Base-by-base conservation (phyloP, 2,888 invertebrate genomes). In the Lypha dubia region DNA sequence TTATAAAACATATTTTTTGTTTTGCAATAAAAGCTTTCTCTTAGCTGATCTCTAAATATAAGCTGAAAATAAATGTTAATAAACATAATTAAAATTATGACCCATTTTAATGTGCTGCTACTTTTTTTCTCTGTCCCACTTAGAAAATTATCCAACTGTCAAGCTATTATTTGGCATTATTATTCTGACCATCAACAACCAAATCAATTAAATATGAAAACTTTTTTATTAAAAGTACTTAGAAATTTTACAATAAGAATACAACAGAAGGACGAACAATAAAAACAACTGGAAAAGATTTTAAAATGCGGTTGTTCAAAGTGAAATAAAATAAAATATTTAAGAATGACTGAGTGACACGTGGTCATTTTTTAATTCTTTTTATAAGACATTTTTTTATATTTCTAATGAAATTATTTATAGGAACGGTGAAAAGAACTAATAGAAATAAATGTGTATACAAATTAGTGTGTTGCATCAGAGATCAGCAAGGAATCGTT, bases 21-120 rank as follows among this genome's bases (percentile, higher is more conserved):
- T 58, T 17, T 41, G 13, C 24, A 22, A 22, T 11, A 22, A 49
- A 49, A 22, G 11, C 13, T 13, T 1, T 9, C 5, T 13, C 22
- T 17, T 71, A 32, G 20, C n/a, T 58, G 32, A 20, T 8, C 32
- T 44, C 20, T 32, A 13, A 2, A 1, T 46, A 24, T 32, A 44
- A 63, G n/a, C n/a, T n/a, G n/a, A 15, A 17, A 53, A 11, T 65
- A 53, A 53, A 63, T 65, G n/a, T 41, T 53, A 32, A 65, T 53
- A 44, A 22, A 75, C 51, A 38, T 70, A 53, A 70, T 56, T 58
- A 15, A 56, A 58, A 58, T 71, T 71, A 58, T 70, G 20, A 71
- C 15, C 17, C 32, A 28, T 44, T 58, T 11, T 51, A 9, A 32
- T 41, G 8, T 60, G n/a, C n/a, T n/a, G n/a, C 22, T 49, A 35